These are phyloP conservation scores for Phalangium opilio DNA, from an alignment of 2,888 invertebrate genomes.

Conservation along the genomic window DNA sequence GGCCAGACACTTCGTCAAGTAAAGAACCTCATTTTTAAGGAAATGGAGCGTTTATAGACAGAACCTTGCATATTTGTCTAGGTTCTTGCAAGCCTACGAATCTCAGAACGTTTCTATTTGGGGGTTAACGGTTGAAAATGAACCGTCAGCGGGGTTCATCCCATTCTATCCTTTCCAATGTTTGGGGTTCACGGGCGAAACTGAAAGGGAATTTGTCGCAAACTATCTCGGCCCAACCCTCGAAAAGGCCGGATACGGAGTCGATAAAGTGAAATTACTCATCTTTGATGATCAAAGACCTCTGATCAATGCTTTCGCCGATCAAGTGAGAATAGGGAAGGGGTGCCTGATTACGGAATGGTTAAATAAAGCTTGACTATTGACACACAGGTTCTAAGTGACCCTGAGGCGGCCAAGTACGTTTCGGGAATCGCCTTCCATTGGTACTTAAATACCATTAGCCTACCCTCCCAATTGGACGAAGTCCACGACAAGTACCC, in stretches of 20 bases:
- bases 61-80: no score
- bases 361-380: no score
- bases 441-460: slow-evolving; percentile 53
- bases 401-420: slow-evolving; percentile 25
- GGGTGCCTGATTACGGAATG: no score
- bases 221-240: slow-evolving; percentile 59
- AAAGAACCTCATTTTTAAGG: no score
- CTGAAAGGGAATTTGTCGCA: slow-evolving; percentile 49
- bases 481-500: slow-evolving; percentile 44
- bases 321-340: slow-evolving; percentile 16
- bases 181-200: slow-evolving; percentile 53
- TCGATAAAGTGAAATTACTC: slow-evolving; percentile 50
- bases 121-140: slow-evolving; percentile 76
- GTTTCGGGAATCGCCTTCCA: slow-evolving; percentile 63
- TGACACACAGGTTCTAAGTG: slow-evolving; percentile 27
- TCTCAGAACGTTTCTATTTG: slow-evolving; percentile 46
- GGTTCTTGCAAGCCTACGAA: slow-evolving; percentile 61
- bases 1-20: slow-evolving; percentile 64
- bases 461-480: not conserved
- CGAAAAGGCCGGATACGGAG: slow-evolving; percentile 39
- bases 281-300: slow-evolving; percentile 50
- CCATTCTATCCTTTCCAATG: slow-evolving; percentile 45
- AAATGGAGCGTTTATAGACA: no score
- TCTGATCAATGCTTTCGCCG: slow-evolving; percentile 28
- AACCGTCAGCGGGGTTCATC: slow-evolving; percentile 45